These are phyloP conservation scores for Epiblema foenella DNA, from an alignment of 2,888 invertebrate species.

Conservation along the genomic window DNA sequence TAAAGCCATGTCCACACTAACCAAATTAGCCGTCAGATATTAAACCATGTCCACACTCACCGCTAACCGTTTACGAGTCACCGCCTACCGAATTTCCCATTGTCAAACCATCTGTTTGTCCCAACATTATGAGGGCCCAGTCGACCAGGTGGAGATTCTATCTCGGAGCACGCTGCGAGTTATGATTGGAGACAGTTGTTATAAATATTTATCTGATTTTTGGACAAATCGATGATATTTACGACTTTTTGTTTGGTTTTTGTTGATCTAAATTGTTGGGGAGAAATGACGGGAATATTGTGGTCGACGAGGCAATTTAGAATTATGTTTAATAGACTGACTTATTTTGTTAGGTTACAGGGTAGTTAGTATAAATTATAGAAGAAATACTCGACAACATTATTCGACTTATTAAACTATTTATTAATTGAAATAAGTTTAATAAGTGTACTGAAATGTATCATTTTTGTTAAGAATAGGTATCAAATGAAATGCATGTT, in stretches of 20 bases:
- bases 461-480: no score
- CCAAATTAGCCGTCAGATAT: constrained; percentile 51
- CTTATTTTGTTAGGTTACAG: neutral
- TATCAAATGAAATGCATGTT: no score
- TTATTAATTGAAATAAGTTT: no score
- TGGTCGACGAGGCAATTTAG: constrained; percentile 13
- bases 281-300: constrained; percentile 24
- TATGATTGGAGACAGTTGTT: constrained; percentile 43
- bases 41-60: constrained; percentile 54
- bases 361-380: neutral
- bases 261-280: constrained; percentile 28
- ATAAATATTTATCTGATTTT: constrained; percentile 44
- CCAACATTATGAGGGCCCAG: constrained; percentile 57
- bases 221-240: constrained; percentile 43
- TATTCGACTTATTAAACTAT: neutral
- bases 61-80: constrained; percentile 67
- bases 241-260: constrained; percentile 39
- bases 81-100: constrained; percentile 81
- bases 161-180: constrained; percentile 36
- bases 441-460: no score
- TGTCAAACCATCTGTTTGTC: constrained; percentile 77
- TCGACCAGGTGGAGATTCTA: constrained; percentile 57
- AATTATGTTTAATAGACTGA: constrained; percentile 15
- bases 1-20: constrained; percentile 57
- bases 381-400: neutral